A percentile compares a stretch with the other conserved stretches of the same genome.
phyloP scores from a whole-genome alignment of 2,797 vertebrate species.

The Melanotaenia trifasciata region DNA sequence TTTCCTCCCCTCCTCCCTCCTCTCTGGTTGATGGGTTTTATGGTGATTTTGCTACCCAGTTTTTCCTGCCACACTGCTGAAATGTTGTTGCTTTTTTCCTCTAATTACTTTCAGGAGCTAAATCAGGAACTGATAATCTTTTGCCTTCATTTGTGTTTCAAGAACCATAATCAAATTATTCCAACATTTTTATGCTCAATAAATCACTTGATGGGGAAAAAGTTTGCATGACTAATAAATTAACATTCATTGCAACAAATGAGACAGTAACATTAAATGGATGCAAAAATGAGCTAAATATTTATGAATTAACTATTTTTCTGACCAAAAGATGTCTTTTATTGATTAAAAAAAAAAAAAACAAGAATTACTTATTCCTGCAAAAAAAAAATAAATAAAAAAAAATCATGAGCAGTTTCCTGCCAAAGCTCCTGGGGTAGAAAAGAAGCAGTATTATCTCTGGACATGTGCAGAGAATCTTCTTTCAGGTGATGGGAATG shows the following conservation, averaged over 20 bases:
- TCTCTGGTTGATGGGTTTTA: slow-evolving; percentile 42
- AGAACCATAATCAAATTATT: neutral
- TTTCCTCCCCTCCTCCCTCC: neutral
- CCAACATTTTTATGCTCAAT: neutral
- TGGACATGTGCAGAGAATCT: slow-evolving; percentile 6
- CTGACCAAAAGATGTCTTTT: neutral
- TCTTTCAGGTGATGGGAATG: slow-evolving; percentile 2
- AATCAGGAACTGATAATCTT: neutral
- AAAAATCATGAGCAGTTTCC: neutral
- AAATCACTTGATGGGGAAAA: neutral
- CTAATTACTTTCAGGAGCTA: neutral
- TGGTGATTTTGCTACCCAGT: slow-evolving; percentile 3
- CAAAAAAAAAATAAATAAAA: neutral
- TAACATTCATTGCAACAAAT: neutral
- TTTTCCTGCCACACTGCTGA: neutral
- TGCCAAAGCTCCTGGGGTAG: slow-evolving; percentile 22
- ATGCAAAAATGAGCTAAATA: neutral
- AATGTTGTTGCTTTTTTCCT: slow-evolving; percentile 40
- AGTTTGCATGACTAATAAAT: neutral
- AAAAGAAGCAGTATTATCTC: slow-evolving; percentile 26
- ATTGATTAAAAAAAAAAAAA: no score
- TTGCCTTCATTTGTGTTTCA: neutral
- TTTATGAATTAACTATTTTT: neutral
- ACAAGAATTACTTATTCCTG: neutral
- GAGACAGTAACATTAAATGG: no score